These are phyloP conservation scores for Drosophila sp. DNA, from an alignment of 1,140 invertebrate genomes.

Conservation along the genomic window DNA sequence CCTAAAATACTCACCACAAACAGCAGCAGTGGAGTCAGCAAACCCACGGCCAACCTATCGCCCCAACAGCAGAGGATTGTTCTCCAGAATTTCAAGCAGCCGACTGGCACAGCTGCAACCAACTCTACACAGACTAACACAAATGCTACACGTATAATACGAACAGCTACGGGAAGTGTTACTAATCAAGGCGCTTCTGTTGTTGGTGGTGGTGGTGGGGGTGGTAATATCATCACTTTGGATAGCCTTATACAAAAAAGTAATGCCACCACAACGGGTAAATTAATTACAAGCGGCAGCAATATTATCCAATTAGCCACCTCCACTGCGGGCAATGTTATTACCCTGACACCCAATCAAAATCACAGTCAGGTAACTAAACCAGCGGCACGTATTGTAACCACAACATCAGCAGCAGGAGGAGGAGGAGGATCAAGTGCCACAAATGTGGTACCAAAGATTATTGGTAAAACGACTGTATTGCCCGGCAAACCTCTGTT, in stretches of 20 bases:
- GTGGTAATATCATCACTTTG: conserved; percentile 87
- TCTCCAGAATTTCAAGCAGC: conserved; percentile 82
- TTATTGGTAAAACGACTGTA: conserved; percentile 74
- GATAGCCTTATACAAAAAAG: conserved; percentile 86
- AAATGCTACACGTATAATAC: conserved; percentile 48
- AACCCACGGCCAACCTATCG: conserved; percentile 71
- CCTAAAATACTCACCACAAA: conserved; percentile 70
- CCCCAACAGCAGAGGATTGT: conserved; percentile 83
- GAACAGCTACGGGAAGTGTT: conserved; percentile 38
- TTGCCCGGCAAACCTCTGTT: conserved; percentile 84
- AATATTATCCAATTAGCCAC: conserved; percentile 62
- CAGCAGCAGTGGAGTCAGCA: conserved; percentile 21
- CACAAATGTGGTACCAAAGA: conserved; percentile 45
- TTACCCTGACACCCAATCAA: conserved; percentile 46
- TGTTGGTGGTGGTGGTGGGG: conserved; percentile 36
- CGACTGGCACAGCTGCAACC: conserved; percentile 23
- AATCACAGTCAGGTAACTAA: conserved; percentile 65
- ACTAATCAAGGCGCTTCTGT: conserved; percentile 22
- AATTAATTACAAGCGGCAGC: conserved; percentile 40
- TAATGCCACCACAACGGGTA: conserved; percentile 53
- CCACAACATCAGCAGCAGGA: conserved; percentile 21
- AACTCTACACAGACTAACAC: conserved; percentile 24
- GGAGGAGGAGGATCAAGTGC: not conserved
- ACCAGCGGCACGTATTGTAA: conserved; percentile 82
- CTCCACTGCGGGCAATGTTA: conserved; percentile 51